Conservation (phyloP, 2,113 vertebrate genomes). For the Nothocercus nigrocapillus region DNA sequence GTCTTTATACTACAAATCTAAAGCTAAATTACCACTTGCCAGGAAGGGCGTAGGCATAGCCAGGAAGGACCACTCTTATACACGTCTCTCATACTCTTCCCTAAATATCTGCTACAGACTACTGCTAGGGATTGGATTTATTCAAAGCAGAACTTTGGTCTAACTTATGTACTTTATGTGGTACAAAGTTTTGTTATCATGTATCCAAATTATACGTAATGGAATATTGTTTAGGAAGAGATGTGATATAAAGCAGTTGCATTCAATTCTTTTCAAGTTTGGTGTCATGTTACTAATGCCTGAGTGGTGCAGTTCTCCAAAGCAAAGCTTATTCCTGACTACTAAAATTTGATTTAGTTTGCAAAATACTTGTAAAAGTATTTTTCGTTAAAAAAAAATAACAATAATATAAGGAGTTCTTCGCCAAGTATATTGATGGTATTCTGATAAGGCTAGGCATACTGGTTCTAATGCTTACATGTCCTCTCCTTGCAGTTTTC, state of each 20-base stretch:
- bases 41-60: neutral
- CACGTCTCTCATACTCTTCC: neutral
- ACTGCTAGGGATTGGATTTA: neutral
- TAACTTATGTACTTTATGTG: neutral
- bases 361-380: neutral
- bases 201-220: neutral
- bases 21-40: neutral
- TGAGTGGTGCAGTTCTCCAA: neutral
- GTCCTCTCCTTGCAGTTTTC: neutral
- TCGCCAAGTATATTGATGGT: neutral
- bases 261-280: neutral
- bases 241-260: neutral
- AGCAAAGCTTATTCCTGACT: neutral
- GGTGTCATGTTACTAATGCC: neutral
- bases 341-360: neutral
- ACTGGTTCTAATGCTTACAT: neutral
- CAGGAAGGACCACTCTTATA: neutral
- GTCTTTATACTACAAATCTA: neutral
- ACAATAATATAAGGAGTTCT: neutral
- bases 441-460: neutral
- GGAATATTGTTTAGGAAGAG: neutral
- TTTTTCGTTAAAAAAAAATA: neutral
- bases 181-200: neutral
- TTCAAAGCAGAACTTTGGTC: neutral
- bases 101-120: neutral